Evolutionary conservation across 2,888 invertebrate species (phyloP).

Genomic region (Atethmia centrago): DNA sequence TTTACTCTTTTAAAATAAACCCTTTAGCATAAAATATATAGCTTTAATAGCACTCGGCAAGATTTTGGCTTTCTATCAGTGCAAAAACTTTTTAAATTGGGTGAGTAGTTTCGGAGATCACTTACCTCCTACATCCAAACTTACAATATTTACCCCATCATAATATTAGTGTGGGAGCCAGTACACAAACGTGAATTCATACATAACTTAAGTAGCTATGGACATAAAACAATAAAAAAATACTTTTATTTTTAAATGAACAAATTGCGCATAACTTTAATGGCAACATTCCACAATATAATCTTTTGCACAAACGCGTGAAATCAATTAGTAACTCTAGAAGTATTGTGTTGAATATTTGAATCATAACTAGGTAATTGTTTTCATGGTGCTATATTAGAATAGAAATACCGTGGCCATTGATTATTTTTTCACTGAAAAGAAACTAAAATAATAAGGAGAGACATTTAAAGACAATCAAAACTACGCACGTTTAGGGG

Average conservation of each 20-base stretch:
- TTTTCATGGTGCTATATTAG: slow-evolving; percentile 36
- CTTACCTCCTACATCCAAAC: no score
- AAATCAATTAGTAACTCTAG: slow-evolving; percentile 46
- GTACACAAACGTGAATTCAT: neutral
- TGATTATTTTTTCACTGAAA: neutral
- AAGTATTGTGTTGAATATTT: slow-evolving; percentile 36
- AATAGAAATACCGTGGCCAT: neutral
- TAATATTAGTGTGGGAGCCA: neutral
- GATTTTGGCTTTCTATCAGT: no score
- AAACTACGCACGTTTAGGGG: neutral
- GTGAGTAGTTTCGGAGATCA: no score
- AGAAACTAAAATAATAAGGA: neutral
- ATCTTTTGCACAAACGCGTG: slow-evolving; percentile 21
- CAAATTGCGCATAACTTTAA: slow-evolving; percentile 25
- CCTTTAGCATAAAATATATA: no score
- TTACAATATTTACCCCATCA: no score
- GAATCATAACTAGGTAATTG: slow-evolving; percentile 35
- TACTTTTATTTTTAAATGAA: neutral
- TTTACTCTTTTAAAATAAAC: no score
- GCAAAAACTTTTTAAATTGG: no score
- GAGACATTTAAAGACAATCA: neutral
- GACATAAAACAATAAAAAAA: neutral
- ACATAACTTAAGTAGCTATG: no score
- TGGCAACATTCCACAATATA: slow-evolving; percentile 10
- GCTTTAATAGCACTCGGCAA: no score